phyloP scores from a whole-genome alignment of 2,888 invertebrate genomes.

The Pollenia angustigena region DNA sequence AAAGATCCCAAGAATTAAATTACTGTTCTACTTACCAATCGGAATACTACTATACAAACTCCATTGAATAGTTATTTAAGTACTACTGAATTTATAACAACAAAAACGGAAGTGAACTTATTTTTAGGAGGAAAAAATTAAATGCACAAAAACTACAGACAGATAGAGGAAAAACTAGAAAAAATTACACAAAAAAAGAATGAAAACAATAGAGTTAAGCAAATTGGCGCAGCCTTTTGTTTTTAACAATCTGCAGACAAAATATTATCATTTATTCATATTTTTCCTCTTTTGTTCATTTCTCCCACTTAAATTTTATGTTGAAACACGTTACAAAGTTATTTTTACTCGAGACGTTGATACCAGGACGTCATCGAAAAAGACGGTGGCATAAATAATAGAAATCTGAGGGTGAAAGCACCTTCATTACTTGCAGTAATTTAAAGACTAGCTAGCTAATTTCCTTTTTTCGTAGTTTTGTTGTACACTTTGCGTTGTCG shows the following conservation, averaged over 20 bases:
- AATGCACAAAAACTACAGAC: not conserved
- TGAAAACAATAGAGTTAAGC: conserved; percentile 55
- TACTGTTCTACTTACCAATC: not conserved
- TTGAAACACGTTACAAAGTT: conserved; percentile 62
- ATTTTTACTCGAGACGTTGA: conserved; percentile 43
- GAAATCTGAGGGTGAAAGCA: conserved; percentile 53
- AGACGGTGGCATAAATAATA: conserved; percentile 37
- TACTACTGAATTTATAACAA: conserved; percentile 59
- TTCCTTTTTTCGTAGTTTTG: conserved; percentile 47
- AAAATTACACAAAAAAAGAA: conserved; percentile 7
- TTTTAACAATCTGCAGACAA: conserved; percentile 49
- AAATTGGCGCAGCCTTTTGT: conserved; percentile 69
- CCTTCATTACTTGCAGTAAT: conserved; percentile 69
- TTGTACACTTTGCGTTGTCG: conserved; percentile 17
- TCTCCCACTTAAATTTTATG: conserved; percentile 46
- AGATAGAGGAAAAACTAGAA: not conserved
- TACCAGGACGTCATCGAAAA: conserved; percentile 40
- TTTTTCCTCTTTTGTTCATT: not conserved
- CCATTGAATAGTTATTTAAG: not conserved
- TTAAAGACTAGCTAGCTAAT: conserved; percentile 65
- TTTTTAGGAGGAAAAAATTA: conserved; percentile 40
- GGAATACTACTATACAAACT: not conserved
- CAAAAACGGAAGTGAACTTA: conserved; percentile 63
- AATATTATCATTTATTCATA: conserved; percentile 70
- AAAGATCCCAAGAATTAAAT: no score